Evolutionary conservation across 2,113 vertebrate genomes (phyloP).

Genomic region (Poicephalus meyeri): DNA sequence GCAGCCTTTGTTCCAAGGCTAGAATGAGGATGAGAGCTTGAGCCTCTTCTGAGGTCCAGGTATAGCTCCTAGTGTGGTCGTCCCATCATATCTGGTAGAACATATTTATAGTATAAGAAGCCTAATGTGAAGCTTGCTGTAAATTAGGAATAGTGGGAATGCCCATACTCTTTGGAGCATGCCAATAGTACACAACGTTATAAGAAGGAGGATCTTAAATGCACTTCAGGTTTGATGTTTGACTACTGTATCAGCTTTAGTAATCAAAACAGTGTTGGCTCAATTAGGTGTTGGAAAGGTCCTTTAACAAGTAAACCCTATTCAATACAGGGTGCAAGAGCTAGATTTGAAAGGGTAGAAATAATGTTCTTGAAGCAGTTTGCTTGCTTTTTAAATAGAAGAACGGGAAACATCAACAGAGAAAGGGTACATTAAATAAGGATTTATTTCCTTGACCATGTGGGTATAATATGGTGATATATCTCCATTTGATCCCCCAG

Average conservation of each 20-base stretch:
- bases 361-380: neutral
- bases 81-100: neutral
- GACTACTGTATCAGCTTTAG: neutral
- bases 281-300: fast-evolving
- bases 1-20: neutral
- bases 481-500: neutral
- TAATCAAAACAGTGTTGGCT: neutral
- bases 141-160: neutral
- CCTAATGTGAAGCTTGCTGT: neutral
- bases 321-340: neutral
- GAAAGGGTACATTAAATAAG: neutral
- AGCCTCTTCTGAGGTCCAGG: neutral
- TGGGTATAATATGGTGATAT: neutral
- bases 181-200: neutral
- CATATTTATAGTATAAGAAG: neutral
- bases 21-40: neutral
- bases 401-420: neutral
- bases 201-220: neutral
- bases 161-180: neutral
- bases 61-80: neutral
- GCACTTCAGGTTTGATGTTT: neutral
- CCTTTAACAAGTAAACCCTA: neutral
- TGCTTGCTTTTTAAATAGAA: neutral
- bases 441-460: neutral
- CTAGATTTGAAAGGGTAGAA: neutral